Evolutionary conservation across 2,888 invertebrate species (phyloP), one percentile per base, ranked within the genome.

Genomic region (Drosophila ochracea): DNA sequence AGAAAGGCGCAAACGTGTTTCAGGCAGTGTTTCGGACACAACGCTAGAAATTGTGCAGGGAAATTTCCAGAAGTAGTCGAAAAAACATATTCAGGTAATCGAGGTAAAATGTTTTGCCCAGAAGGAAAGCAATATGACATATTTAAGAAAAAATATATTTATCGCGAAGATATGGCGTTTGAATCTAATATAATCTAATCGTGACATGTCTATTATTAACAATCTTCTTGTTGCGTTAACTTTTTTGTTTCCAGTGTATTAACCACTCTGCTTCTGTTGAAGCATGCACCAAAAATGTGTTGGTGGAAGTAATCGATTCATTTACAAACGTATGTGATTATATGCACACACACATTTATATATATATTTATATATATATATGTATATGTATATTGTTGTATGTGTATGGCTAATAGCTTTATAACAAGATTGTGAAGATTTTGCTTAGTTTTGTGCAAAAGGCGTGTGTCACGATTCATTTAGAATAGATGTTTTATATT

Each of bases 231-330:
- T 33, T 33, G 21, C 33, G 3, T 11, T 6, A 19, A 11, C 4
- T 25, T 68, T 37, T 55, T 59, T 25, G 49, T 25, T 47, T 47
- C 25, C 70, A 63, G 62, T 74, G 70, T 57, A 60, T 50, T 16
- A 69, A 59, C 69, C 69, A 74, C 62, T 37, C 58, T 61, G 50
- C 58, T 10, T 58, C 41, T 68, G 31, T 41, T 62, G 75, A 68
- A 58, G 61, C 67, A 52, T 76, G 55, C 63, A 66, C 37, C 64
- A 71, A 65, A 70, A 68, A 84, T 66, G 83, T 87, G 82, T 54
- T 69, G 77, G 54, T 65, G 58, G 53, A 71, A 61, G 60, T 59
- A 84, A 84, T 84, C 79, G 85, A 82, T 82, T 71, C 30, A 58
- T 58, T 80, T 68, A 63, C 61, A 68, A 54, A 41, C 53, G 21